phyloP scores from a whole-genome alignment of 2,888 invertebrate genomes.

The Acleris literana region DNA sequence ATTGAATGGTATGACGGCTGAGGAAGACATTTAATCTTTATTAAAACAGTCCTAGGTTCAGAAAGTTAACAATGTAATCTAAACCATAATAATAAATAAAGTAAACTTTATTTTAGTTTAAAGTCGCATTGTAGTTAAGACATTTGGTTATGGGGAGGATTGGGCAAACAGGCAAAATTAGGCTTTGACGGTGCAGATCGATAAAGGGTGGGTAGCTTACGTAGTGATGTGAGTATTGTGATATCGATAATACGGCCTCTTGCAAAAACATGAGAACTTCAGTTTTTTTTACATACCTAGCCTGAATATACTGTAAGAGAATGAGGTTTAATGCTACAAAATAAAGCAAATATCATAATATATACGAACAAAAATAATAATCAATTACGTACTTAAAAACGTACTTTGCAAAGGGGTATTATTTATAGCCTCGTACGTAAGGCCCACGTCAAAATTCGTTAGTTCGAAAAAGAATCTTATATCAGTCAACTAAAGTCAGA shows the following conservation, averaged over 20 bases:
- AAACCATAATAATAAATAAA: fast-evolving
- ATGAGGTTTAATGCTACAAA: too few species aligned
- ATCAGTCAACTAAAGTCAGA: too few species aligned
- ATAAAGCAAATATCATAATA: too few species aligned
- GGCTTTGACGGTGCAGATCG: slow-evolving; percentile 69
- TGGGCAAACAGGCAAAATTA: slow-evolving; percentile 69
- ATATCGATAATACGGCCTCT: background rate
- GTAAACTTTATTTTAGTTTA: slow-evolving; percentile 1
- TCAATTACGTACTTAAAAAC: too few species aligned
- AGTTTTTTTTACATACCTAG: too few species aligned
- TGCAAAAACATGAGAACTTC: too few species aligned
- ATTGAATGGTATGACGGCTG: slow-evolving; percentile 12
- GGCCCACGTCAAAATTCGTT: too few species aligned
- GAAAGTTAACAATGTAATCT: background rate
- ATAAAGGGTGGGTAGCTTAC: slow-evolving; percentile 62
- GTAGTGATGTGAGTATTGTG: slow-evolving; percentile 48
- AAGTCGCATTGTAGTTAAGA: background rate
- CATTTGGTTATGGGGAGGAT: slow-evolving; percentile 3
- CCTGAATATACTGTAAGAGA: too few species aligned
- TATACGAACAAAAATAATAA: too few species aligned
- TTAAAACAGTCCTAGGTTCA: slow-evolving; percentile 15
- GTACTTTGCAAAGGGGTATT: too few species aligned
- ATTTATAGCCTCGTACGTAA: too few species aligned
- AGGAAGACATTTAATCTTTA: slow-evolving; percentile 28
- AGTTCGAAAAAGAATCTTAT: too few species aligned